Percentiles rank a stretch among this genome's conserved stretches.
phyloP scores from a whole-genome alignment of 2,888 invertebrate genomes.

The Spisula subtruncata region DNA sequence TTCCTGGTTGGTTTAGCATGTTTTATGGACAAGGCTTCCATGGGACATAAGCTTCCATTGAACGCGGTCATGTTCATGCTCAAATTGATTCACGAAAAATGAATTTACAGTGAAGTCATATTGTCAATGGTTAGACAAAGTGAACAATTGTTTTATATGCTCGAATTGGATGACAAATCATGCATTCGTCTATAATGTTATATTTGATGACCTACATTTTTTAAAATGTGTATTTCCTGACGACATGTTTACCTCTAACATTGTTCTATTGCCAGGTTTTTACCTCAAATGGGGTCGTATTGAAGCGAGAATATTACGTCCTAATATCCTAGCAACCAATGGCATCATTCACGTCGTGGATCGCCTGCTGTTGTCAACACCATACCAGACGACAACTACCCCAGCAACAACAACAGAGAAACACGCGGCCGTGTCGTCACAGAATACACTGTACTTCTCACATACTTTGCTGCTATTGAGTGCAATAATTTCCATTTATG shows the following conservation, averaged over 20 bases:
- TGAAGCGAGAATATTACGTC: slow-evolving; percentile 74
- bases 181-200: no score
- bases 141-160: no score
- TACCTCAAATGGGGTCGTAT: slow-evolving; percentile 77
- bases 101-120: no score
- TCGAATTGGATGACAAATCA: no score
- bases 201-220: no score
- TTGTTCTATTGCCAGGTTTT: slow-evolving; percentile 66
- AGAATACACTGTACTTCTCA: not conserved
- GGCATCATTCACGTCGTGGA: slow-evolving; percentile 83
- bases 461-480: not conserved
- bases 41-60: no score
- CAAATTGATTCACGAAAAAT: no score
- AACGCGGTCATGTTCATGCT: no score
- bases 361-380: slow-evolving; percentile 75
- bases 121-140: no score
- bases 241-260: not conserved
- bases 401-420: slow-evolving; percentile 45
- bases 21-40: no score
- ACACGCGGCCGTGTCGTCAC: slow-evolving; percentile 34
- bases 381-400: slow-evolving; percentile 70
- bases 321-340: slow-evolving; percentile 80
- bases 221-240: no score
- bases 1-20: no score
- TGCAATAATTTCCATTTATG: not conserved